Conservation (phyloP, 1,140 invertebrate genomes). For the Brachionus koreanus region DNA sequence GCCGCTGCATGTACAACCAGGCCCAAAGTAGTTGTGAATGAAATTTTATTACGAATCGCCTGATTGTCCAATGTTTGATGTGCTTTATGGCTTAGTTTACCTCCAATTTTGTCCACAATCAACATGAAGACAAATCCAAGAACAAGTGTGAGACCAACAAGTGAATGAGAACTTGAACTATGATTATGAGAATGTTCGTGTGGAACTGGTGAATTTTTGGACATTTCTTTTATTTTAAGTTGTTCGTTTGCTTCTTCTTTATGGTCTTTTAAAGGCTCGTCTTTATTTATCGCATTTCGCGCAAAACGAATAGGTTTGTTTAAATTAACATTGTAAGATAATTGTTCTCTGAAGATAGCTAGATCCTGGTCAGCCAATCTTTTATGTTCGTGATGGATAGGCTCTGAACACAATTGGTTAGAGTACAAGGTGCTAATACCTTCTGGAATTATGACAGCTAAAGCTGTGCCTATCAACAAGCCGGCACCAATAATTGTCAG, state of each 20-base stretch:
- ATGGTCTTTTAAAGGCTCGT: background rate
- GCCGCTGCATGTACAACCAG: constrained; percentile 62
- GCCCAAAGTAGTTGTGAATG: constrained; percentile 47
- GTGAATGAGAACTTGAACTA: constrained; percentile 50
- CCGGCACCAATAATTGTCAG: constrained; percentile 93
- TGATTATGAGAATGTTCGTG: constrained; percentile 33
- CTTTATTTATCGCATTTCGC: background rate
- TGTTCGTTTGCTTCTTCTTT: constrained; percentile 17
- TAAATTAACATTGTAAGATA: background rate
- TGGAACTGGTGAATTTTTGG: background rate
- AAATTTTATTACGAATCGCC: constrained; percentile 63
- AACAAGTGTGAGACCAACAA: constrained; percentile 72
- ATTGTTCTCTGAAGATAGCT: background rate
- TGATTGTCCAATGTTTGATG: constrained; percentile 60
- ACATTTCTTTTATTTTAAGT: constrained; percentile 15
- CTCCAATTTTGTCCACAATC: constrained; percentile 76
- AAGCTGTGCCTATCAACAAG: constrained; percentile 89
- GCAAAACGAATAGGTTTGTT: background rate
- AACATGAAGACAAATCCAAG: constrained; percentile 95
- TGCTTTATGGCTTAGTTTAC: constrained; percentile 48
- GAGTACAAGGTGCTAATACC: constrained; percentile 77
- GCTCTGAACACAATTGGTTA: constrained; percentile 50
- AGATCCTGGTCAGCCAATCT: background rate
- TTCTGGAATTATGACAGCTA: constrained; percentile 97
- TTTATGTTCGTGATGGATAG: background rate